Evolutionary conservation across 2,113 vertebrate species (phyloP), one percentile per base, ranked within the genome.

Genomic region (Onychostruthus taczanowskii): DNA sequence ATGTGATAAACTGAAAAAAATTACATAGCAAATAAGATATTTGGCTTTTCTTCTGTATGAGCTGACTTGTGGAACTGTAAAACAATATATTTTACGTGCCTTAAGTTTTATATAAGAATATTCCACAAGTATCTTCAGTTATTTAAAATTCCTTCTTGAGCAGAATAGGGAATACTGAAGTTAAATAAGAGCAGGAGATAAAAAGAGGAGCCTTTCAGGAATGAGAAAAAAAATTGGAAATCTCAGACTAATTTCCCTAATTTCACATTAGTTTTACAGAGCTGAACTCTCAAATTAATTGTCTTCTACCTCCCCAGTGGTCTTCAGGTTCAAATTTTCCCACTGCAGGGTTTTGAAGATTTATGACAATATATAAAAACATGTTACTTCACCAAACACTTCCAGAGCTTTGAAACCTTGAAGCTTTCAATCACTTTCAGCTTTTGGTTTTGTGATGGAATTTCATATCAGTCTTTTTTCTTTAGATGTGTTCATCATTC

Each of bases 261-360:
- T 27, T 79, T 75, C 30, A 43, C 10, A 30, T 56, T 62, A 58
- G 39, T 21, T 66, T 11, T 62, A 39, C 3, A 69, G 17, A 64
- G 46, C 7, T 17, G 24, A 21, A n/a, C 19, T 68, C 12, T 73
- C 13, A 55, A 21, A 27, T 47, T 67, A 44, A 10, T 19, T 62
- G 17, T 26, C 22, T 74, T 92, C 56, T 67, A 31, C 7, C 9
- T 47, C 14, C 12, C 6, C 5, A 1, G 24, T 27, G 52, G 8
- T 67, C 23, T 11, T 46, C 33, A 63, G 12, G 19, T n/a, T 61
- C 31, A 50, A 4, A 52, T 52, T 50, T 82, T 96, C 79, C 90
- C 87, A 96, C 39, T 75, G 41, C 31, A 41, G 46, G 74, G 19
- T 81, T 97, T 93, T 63, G 87, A 89, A 96, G 74, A 96, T 90